Evolutionary conservation across 2,797 vertebrate genomes (phyloP).

Genomic region (Cirrhinus molitorella): DNA sequence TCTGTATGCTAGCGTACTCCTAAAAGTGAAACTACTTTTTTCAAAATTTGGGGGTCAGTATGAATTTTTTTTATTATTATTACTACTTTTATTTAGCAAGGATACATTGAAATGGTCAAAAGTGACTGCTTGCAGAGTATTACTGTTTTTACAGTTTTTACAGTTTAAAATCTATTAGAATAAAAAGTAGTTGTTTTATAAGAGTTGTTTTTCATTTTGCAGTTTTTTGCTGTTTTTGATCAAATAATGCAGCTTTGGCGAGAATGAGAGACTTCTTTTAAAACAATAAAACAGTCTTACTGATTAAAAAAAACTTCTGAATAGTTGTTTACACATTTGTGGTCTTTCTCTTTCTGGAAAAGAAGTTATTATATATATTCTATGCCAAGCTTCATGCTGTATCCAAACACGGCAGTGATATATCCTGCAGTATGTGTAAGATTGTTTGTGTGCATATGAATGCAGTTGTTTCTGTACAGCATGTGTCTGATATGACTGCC

Average conservation of each 20-base stretch:
- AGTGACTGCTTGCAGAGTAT: no score
- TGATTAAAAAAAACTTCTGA: neutral
- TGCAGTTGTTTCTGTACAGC: neutral
- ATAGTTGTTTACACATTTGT: neutral
- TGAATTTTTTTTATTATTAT: neutral
- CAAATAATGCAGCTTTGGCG: neutral
- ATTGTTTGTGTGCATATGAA: constrained; percentile 9
- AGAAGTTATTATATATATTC: neutral
- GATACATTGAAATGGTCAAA: neutral
- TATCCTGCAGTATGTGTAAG: neutral
- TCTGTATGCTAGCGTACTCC: no score
- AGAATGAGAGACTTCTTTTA: neutral
- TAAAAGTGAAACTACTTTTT: neutral
- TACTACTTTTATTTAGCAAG: neutral
- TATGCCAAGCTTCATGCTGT: neutral
- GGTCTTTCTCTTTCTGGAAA: neutral
- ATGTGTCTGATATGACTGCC: neutral
- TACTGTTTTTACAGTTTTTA: neutral
- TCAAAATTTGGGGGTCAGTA: neutral
- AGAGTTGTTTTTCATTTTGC: no score
- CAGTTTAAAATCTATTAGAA: neutral
- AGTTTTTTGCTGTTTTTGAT: neutral
- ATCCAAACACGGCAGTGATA: neutral
- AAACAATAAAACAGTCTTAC: no score
- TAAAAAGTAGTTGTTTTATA: neutral